Evolutionary conservation across 2,797 vertebrate species (phyloP).

Genomic region (Arrhamphus sclerolepis): DNA sequence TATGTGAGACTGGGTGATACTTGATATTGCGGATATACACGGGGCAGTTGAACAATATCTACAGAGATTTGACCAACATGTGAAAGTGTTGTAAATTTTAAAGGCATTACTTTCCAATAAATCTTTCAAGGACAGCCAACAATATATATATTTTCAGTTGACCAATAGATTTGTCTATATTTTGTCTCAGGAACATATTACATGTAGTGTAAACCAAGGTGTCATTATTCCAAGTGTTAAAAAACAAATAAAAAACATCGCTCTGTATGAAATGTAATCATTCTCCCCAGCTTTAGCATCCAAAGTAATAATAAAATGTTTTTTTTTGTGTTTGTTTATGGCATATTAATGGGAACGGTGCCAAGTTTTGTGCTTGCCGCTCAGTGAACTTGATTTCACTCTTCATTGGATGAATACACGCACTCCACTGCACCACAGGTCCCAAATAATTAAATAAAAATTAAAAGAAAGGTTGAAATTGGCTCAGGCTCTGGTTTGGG

Average conservation of each 20-base stretch:
- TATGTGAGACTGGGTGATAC: background rate
- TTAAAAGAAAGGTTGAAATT: too few species aligned
- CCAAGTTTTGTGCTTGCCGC: too few species aligned
- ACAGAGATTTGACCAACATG: background rate
- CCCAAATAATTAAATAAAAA: too few species aligned
- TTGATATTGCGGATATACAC: background rate
- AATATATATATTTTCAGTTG: too few species aligned
- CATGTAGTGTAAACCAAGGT: conserved; percentile 8
- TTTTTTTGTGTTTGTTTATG: conserved; percentile 10
- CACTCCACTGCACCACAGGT: too few species aligned
- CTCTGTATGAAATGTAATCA: conserved; percentile 29
- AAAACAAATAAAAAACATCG: conserved; percentile 18
- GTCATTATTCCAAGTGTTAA: conserved; percentile 23
- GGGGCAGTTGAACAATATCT: background rate
- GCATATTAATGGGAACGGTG: too few species aligned
- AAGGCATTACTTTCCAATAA: too few species aligned
- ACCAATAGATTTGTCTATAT: background rate
- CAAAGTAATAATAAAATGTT: conserved; percentile 41
- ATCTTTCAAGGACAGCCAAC: too few species aligned
- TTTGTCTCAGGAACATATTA: conserved; percentile 19
- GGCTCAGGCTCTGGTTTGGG: too few species aligned
- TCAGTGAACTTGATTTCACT: too few species aligned
- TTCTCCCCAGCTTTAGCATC: conserved; percentile 18
- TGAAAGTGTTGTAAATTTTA: background rate
- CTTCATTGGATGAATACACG: too few species aligned